Conservation (phyloP, 2,113 vertebrate genomes). For the Xerus inauris region DNA sequence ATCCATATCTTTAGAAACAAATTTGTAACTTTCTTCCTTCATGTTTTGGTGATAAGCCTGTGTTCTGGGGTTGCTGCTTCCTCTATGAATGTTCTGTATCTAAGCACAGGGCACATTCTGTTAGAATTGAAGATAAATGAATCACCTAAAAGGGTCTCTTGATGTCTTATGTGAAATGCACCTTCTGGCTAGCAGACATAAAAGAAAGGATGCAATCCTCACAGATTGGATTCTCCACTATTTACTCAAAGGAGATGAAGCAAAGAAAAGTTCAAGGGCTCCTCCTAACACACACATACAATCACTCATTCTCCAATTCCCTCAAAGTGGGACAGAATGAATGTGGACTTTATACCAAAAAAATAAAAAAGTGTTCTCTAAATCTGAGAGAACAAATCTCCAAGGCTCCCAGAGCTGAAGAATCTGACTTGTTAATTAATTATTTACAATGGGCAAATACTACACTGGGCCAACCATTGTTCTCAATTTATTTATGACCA, state of each 20-base stretch:
- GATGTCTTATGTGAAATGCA: not conserved
- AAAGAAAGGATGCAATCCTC: not conserved
- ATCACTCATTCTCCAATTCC: not conserved
- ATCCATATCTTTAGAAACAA: not conserved
- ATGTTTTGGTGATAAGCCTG: not conserved
- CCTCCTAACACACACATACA: not conserved
- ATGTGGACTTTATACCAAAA: not conserved
- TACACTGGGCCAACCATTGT: not conserved
- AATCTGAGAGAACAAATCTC: not conserved
- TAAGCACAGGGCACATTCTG: not conserved
- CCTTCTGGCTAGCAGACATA: not conserved
- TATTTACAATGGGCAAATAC: not conserved
- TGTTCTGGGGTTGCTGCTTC: not conserved
- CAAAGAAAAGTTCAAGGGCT: not conserved
- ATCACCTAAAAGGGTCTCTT: not conserved
- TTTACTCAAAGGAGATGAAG: slow-evolving; percentile 1
- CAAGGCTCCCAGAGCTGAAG: rapidly evolving
- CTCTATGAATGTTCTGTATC: too few relatives aligned
- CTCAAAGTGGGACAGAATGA: not conserved
- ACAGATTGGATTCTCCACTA: not conserved
- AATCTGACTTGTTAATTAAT: not conserved
- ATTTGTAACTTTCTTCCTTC: not conserved
- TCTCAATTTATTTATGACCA: not conserved
- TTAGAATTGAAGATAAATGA: not conserved
- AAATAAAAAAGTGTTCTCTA: not conserved